Conservation (phyloP, 2,797 vertebrate genomes). For the Loris lydekkerianus region DNA sequence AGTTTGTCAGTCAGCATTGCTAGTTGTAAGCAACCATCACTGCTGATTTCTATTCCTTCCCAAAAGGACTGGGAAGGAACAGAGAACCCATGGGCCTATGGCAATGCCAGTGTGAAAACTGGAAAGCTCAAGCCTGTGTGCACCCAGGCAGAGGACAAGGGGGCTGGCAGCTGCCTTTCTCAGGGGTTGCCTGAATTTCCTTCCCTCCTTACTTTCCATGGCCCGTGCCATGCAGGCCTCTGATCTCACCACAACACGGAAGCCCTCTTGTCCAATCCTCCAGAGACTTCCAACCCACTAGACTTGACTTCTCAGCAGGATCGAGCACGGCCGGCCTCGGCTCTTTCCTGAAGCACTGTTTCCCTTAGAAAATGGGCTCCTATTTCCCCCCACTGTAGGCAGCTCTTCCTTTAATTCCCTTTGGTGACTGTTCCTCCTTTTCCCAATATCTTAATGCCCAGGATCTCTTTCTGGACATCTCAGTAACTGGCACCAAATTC, state of each 20-base stretch:
- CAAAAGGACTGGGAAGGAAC: not conserved
- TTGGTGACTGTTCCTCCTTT: not conserved
- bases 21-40: not conserved
- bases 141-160: too few species aligned
- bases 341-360: not conserved
- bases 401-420: not conserved
- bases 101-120: not conserved
- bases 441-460: not conserved
- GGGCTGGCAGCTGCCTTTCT: not conserved
- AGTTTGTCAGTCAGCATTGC: not conserved
- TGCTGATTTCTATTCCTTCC: not conserved
- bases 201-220: not conserved
- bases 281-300: not conserved
- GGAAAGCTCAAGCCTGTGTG: not conserved
- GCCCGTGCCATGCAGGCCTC: rapidly evolving
- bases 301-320: not conserved
- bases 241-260: not conserved
- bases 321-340: not conserved
- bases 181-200: not conserved
- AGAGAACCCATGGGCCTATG: not conserved
- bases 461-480: not conserved
- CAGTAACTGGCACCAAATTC: not conserved
- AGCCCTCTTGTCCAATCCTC: not conserved
- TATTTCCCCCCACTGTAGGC: not conserved
- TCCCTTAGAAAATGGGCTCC: not conserved